phyloP scores from a whole-genome alignment of 2,888 invertebrate species.

The Chromoteleia sp. region DNA sequence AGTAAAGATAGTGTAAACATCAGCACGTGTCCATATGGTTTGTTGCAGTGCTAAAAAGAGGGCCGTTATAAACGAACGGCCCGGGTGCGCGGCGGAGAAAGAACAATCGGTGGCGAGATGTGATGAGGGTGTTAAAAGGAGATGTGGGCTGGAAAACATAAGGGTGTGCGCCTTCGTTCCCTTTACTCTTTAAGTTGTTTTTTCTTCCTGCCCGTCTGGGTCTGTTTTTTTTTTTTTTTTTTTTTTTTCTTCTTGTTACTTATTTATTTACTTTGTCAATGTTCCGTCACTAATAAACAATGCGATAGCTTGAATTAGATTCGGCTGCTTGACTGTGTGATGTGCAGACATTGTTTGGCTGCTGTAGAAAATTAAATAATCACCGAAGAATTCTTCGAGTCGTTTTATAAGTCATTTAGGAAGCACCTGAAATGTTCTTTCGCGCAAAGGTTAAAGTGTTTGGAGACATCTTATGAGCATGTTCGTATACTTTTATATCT shows the following conservation, averaged over 20 bases:
- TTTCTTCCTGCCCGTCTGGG: not conserved
- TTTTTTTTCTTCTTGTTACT: not conserved
- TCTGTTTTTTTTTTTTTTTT: not conserved
- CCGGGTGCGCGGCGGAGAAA: too few species aligned
- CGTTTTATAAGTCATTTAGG: slow-evolving; percentile 20
- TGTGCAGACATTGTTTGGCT: slow-evolving; percentile 14
- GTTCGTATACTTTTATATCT: not conserved
- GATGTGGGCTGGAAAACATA: too few species aligned
- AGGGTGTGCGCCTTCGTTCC: too few species aligned
- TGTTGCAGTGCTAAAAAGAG: too few species aligned
- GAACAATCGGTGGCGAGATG: too few species aligned
- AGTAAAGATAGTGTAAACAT: too few species aligned
- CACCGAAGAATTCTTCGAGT: slow-evolving; percentile 17
- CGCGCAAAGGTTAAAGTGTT: slow-evolving; percentile 10
- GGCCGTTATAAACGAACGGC: too few species aligned
- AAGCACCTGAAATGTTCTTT: slow-evolving; percentile 16
- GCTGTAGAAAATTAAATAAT: slow-evolving; percentile 28
- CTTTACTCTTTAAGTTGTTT: slow-evolving; percentile 26
- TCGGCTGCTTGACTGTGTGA: slow-evolving; percentile 8
- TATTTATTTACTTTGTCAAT: slow-evolving; percentile 35
- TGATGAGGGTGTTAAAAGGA: too few species aligned
- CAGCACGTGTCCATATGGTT: too few species aligned
- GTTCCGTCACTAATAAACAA: slow-evolving; percentile 2
- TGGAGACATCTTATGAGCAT: not conserved
- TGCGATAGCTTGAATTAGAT: slow-evolving; percentile 19